Evolutionary conservation across 2,113 vertebrate genomes (phyloP).

Genomic region (Neoarius graeffei): DNA sequence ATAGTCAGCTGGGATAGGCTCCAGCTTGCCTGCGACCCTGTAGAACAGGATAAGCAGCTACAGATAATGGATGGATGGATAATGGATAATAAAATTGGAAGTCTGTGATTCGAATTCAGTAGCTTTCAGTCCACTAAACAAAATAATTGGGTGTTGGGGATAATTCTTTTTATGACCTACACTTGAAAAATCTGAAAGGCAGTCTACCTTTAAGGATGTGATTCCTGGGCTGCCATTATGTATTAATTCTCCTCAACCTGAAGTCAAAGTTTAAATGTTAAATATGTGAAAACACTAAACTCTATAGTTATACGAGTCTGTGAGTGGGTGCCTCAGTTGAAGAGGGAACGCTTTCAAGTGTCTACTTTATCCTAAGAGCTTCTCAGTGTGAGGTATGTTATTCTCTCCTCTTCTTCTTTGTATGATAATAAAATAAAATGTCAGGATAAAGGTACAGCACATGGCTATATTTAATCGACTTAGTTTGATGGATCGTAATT

Average conservation of each 20-base stretch:
- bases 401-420: background rate
- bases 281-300: background rate
- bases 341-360: background rate
- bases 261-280: background rate
- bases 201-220: background rate
- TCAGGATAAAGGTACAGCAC: background rate
- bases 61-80: too few species aligned
- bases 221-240: background rate
- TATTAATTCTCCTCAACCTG: background rate
- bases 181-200: too few species aligned
- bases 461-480: background rate
- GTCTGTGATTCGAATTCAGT: too few species aligned
- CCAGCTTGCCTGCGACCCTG: too few species aligned
- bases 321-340: background rate
- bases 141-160: too few species aligned
- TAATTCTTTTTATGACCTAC: too few species aligned
- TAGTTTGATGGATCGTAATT: background rate
- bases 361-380: constrained; percentile 17
- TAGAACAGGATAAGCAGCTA: too few species aligned
- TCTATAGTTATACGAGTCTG: background rate
- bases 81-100: too few species aligned
- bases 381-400: background rate
- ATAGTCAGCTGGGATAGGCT: too few species aligned
- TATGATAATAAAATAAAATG: background rate
- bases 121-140: too few species aligned